These are phyloP conservation scores for Blastobasis adustella DNA, from an alignment of 2,888 invertebrate genomes.

Conservation along the genomic window DNA sequence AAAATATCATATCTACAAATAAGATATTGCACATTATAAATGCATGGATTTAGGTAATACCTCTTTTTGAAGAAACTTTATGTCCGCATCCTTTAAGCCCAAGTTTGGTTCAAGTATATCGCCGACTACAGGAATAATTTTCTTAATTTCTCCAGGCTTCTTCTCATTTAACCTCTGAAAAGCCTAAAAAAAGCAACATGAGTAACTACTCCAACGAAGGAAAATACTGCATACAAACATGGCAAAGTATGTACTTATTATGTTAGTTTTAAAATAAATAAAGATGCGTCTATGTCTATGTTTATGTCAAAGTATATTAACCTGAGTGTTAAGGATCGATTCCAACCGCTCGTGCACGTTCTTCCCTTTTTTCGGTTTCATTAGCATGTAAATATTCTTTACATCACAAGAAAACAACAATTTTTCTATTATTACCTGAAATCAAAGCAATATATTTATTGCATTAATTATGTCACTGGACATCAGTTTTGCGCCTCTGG, in stretches of 20 bases:
- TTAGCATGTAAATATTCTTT: conserved; percentile 27
- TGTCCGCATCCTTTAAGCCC: conserved; percentile 19
- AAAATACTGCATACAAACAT: not conserved
- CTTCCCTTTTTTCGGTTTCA: conserved; percentile 23
- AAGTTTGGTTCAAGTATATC: conserved; percentile 19
- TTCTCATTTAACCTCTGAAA: conserved; percentile 22
- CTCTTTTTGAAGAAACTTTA: conserved; percentile 19
- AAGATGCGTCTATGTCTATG: not conserved
- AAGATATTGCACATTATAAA: too few relatives aligned
- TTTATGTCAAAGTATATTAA: conserved; percentile 11
- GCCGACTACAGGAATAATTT: conserved; percentile 24
- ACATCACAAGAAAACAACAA: conserved; percentile 26
- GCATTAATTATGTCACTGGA: too few relatives aligned
- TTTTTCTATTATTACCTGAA: conserved; percentile 31
- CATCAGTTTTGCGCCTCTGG: too few relatives aligned
- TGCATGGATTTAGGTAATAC: conserved; percentile 7
- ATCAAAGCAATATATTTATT: conserved; percentile 5
- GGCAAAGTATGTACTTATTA: too few relatives aligned
- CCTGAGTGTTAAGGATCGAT: conserved; percentile 19
- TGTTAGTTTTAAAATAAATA: too few relatives aligned
- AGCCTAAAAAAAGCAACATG: conserved; percentile 14
- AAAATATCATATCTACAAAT: too few relatives aligned
- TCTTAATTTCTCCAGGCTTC: conserved; percentile 18
- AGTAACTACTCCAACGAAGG: not conserved
- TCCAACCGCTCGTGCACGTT: conserved; percentile 18